Evolutionary conservation across 2,797 vertebrate genomes (phyloP), one percentile per base, ranked within the genome.

Genomic region (Sphenopsis melanotis): DNA sequence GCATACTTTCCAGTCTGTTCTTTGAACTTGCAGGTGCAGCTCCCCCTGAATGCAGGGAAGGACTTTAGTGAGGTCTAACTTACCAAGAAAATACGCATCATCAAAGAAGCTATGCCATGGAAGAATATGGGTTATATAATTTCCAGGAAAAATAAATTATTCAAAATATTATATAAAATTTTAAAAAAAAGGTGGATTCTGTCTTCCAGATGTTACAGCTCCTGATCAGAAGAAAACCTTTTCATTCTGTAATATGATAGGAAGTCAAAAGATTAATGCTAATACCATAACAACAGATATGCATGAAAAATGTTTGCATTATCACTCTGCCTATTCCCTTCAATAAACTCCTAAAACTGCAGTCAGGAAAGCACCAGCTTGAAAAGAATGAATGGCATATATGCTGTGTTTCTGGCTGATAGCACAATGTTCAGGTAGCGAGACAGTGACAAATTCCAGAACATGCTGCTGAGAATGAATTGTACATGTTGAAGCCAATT

Each of bases 281-380:
- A 90, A 60, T 79, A 71, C 20, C 34, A 21, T 64, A 75, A 81
- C 14, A 83, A 60, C 49, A 50, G 49, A 74, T 76, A 89, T 30
- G 63, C 29, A 53, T 66, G 50, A 85, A 89, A 87, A 94, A 94
- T 53, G 5, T 39, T 16, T 71, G 11, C 42, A 74, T 87, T 93
- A 81, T 90, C 78, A 74, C 37, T 87, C 36, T 96, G 49, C 12
- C 53, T 44, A 66, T 57, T 94, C 57, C 19, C 19, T 72, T 93
- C 71, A 79, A 83, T 81, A 92, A 93, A 86, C 11, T 81, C 68
- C 37, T 92, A 59, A 88, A 93, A 70, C 71, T 86, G 49, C 34
- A 92, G 71, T 77, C 63, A 95, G 55, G 49, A 81, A 97, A 96
- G n/a, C 79, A 90, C 16, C n/a, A 92, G 50, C 53, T 90, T 83